Evolutionary conservation across 2,113 vertebrate genomes (phyloP).

Genomic region (Aythya baeri): DNA sequence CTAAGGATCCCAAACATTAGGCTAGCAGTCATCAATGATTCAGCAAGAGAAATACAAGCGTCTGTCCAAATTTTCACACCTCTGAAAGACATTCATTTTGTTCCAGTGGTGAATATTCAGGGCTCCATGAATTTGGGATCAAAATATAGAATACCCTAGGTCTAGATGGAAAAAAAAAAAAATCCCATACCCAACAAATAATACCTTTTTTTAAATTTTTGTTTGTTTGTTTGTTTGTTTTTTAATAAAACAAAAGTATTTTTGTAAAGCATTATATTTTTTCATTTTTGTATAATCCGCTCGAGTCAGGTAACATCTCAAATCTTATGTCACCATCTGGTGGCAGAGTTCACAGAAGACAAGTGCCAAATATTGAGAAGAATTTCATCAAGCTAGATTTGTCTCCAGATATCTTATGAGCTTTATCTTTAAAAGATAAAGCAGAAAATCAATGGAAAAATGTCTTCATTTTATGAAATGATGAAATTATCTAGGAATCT

Average conservation of each 20-base stretch:
- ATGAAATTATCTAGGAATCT: background rate
- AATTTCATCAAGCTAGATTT: background rate
- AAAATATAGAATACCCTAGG: background rate
- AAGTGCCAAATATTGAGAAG: background rate
- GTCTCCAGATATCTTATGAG: fast-evolving
- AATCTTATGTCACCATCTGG: slow-evolving; percentile 47
- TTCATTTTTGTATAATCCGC: background rate
- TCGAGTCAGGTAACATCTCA: background rate
- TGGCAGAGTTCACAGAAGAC: slow-evolving; percentile 16
- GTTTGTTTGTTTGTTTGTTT: too few relatives aligned
- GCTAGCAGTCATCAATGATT: background rate
- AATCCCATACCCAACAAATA: background rate
- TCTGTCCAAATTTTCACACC: background rate
- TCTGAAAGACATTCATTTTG: background rate
- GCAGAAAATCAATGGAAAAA: background rate
- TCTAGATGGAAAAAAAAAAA: background rate
- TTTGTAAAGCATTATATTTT: background rate
- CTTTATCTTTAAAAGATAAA: background rate
- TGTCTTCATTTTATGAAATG: background rate
- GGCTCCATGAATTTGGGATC: fast-evolving
- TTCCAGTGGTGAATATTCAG: background rate
- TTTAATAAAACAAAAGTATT: background rate
- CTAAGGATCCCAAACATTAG: background rate
- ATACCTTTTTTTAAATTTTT: background rate
- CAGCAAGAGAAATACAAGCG: background rate